Conservation (phyloP, 1,140 invertebrate species). For the Drosophila nebulosa region DNA sequence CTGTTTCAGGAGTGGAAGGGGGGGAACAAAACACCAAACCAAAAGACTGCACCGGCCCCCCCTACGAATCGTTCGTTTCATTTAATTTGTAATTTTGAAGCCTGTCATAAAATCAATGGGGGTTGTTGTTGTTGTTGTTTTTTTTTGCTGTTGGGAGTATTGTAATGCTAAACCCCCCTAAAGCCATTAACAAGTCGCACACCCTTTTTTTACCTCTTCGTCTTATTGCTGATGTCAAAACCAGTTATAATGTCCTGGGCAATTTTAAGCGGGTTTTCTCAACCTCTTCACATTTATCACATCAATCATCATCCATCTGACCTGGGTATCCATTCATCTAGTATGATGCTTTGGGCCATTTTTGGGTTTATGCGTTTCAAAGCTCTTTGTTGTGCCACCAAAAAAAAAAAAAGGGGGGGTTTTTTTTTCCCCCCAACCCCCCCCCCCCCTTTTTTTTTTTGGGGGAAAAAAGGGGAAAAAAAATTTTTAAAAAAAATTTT, state of each 20-base stretch:
- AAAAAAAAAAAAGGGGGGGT: no score
- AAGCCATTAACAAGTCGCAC: conserved; percentile 53
- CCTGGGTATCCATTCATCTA: conserved; percentile 48
- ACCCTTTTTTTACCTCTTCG: conserved; percentile 21
- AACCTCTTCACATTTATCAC: conserved; percentile 31
- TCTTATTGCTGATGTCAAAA: conserved; percentile 58
- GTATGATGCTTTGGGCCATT: conserved; percentile 39
- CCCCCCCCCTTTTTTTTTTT: no score
- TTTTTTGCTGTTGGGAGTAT: no score
- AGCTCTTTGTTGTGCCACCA: conserved; percentile 77
- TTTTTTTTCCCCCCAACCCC: no score
- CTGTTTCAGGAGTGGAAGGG: background rate
- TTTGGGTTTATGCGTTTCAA: conserved; percentile 77
- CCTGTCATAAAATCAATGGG: conserved; percentile 73
- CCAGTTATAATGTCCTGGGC: conserved; percentile 63
- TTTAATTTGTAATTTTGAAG: conserved; percentile 80
- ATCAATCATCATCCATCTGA: conserved; percentile 40
- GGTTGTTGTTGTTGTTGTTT: background rate
- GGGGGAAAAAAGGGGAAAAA: no score
- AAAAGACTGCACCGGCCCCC: no score
- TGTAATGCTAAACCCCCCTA: conserved; percentile 37
- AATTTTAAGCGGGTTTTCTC: conserved; percentile 63
- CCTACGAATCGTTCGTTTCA: conserved; percentile 53
- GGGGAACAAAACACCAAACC: background rate
- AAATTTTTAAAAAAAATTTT: no score